A percentile compares a stretch with the other conserved stretches of the same genome.
These are phyloP conservation scores for Calonectris borealis DNA, from an alignment of 2,113 vertebrate genomes.

Conservation along the genomic window DNA sequence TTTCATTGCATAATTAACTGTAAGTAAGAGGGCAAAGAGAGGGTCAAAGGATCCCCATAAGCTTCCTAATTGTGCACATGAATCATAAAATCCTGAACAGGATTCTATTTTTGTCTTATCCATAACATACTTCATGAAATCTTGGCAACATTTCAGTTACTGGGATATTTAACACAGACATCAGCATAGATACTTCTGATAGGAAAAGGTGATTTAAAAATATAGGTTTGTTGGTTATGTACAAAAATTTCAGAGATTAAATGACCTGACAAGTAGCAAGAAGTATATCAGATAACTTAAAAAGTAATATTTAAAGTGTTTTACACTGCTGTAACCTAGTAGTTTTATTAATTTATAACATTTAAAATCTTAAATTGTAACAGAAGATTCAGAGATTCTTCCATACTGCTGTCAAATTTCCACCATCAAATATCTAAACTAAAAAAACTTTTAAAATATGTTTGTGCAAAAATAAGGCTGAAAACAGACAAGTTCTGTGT, in stretches of 20 bases:
- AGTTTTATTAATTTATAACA: not conserved
- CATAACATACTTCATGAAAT: not conserved
- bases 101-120: not conserved
- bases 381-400: not conserved
- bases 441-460: not conserved
- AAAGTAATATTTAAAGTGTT: not conserved
- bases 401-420: not conserved
- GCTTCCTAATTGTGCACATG: not conserved
- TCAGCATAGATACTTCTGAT: not conserved
- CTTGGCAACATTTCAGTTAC: not conserved
- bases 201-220: not conserved
- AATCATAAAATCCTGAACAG: not conserved
- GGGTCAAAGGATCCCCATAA: not conserved
- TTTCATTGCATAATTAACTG: not conserved
- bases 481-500: not conserved
- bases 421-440: not conserved
- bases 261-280: not conserved
- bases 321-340: not conserved
- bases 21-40: not conserved
- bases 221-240: not conserved
- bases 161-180: not conserved
- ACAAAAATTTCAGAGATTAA: not conserved
- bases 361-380: not conserved
- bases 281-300: not conserved
- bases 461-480: not conserved